Base-by-base conservation (phyloP, 2,797 vertebrate genomes). In the Scomberomorus guttatus region DNA sequence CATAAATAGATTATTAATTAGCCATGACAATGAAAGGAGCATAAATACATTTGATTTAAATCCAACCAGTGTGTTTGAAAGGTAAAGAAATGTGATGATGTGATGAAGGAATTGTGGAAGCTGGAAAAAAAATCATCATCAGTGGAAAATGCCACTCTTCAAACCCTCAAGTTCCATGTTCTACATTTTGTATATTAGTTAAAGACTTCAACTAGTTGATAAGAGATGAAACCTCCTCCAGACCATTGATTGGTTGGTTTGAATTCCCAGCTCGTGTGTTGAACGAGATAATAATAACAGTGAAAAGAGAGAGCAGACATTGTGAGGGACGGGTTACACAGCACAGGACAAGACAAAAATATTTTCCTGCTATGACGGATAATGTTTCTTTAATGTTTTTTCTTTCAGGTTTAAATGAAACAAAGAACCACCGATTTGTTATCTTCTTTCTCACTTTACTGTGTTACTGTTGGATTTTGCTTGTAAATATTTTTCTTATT, bases 341-440 rank as follows among this genome's bases (percentile, higher is more conserved):
- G 0, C 48, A 78, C 32, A 67, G 5, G 6, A 51, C 0, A 10
- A 42, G 5, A 13, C 7, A 12, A 4, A 7, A 18, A 44, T 11
- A 11, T 1, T 10, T 10, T 37, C 10, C 39, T 42, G 7, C 18
- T 17, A 59, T 34, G 11, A 73, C 75, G 69, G 68, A 62, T n/a
- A 89, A 92, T 71, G 17, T 37, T 1, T 85, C 88, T 25, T 2
- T 32, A 0, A 18, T 82, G 55, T 87, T 91, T 37, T 69, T 60
- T 52, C 85, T 90, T 20, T 86, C 88, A 55, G 89, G 89, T 56
- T 77, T 91, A 2, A 76, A 80, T 72, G 82, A 83, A 29, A 88
- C 66, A 29, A 59, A 15, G 29, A 83, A 73, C 37, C 24, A 81
- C 29, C 25, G 60, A 75, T 24, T 48, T 14, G 2, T 8, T 50